phyloP scores from a whole-genome alignment of 2,888 invertebrate species.

The Lasius platythorax region DNA sequence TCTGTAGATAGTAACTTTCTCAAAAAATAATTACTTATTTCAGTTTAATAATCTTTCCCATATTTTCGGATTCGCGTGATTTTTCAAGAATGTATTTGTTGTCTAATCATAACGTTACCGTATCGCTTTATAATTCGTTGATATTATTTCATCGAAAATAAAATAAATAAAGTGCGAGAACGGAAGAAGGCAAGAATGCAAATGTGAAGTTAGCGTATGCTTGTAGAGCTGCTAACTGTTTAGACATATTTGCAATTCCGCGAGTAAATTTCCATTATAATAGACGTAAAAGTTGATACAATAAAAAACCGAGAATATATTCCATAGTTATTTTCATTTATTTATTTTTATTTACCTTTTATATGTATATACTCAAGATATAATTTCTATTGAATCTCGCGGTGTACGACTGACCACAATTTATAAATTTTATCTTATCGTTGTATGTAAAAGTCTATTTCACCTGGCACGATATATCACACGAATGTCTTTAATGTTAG shows the following conservation, averaged over 20 bases:
- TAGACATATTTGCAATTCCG: slow-evolving; percentile 5
- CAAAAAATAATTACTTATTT: background rate
- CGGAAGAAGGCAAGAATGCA: slow-evolving; percentile 3
- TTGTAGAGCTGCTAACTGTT: background rate
- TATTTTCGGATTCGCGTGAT: background rate
- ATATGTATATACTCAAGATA: background rate
- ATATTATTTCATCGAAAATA: background rate
- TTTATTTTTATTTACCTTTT: background rate
- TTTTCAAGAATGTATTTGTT: background rate
- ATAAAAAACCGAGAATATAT: background rate
- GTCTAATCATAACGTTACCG: background rate
- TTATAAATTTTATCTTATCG: background rate
- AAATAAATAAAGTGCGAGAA: background rate
- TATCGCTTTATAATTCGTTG: background rate
- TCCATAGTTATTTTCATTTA: background rate
- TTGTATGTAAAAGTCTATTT: background rate
- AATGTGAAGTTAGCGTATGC: slow-evolving; percentile 30
- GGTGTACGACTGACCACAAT: background rate
- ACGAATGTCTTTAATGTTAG: background rate
- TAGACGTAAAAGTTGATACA: slow-evolving; percentile 7
- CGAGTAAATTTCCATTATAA: slow-evolving; percentile 41
- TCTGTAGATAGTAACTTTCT: background rate
- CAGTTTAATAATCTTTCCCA: background rate
- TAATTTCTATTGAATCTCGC: slow-evolving; percentile 9
- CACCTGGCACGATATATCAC: background rate